Evolutionary conservation across 1,140 invertebrate species (phyloP).

Genomic region (Drosophila quadrilineata): DNA sequence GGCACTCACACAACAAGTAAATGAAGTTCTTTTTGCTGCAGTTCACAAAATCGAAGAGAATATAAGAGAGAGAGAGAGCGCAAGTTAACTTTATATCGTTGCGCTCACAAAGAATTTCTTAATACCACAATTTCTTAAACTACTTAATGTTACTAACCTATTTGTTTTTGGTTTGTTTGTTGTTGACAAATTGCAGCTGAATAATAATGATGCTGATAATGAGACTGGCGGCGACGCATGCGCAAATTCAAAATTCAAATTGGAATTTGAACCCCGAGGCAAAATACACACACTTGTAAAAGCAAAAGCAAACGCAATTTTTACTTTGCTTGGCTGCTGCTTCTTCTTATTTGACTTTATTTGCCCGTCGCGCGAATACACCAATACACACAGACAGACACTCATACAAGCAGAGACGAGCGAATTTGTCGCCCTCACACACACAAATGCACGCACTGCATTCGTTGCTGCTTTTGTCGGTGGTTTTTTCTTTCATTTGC

Average conservation of each 20-base stretch:
- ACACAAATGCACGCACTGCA: slow-evolving; percentile 55
- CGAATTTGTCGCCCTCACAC: slow-evolving; percentile 45
- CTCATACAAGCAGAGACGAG: slow-evolving; percentile 28
- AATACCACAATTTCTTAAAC: slow-evolving; percentile 15
- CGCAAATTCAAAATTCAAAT: slow-evolving; percentile 48
- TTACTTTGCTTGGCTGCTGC: slow-evolving; percentile 29
- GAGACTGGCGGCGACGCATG: slow-evolving; percentile 39
- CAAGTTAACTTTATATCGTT: slow-evolving; percentile 6
- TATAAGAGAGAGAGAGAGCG: not conserved
- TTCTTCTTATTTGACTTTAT: slow-evolving; percentile 16
- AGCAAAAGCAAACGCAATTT: slow-evolving; percentile 37
- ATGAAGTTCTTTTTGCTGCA: slow-evolving; percentile 29
- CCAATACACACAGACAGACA: too few species aligned
- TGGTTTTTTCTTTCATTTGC: slow-evolving; percentile 32
- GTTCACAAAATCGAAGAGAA: slow-evolving; percentile 6
- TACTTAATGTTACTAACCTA: slow-evolving; percentile 33
- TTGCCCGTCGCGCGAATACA: not conserved
- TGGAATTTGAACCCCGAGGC: slow-evolving; percentile 62
- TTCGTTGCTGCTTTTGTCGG: slow-evolving; percentile 32
- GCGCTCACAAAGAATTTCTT: slow-evolving; percentile 11
- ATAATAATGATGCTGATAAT: not conserved
- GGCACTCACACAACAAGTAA: not conserved
- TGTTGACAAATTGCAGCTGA: slow-evolving; percentile 5
- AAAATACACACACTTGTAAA: slow-evolving; percentile 30
- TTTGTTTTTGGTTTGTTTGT: not conserved